phyloP scores from a whole-genome alignment of 2,797 vertebrate genomes.

The Sebastiscus tertius region DNA sequence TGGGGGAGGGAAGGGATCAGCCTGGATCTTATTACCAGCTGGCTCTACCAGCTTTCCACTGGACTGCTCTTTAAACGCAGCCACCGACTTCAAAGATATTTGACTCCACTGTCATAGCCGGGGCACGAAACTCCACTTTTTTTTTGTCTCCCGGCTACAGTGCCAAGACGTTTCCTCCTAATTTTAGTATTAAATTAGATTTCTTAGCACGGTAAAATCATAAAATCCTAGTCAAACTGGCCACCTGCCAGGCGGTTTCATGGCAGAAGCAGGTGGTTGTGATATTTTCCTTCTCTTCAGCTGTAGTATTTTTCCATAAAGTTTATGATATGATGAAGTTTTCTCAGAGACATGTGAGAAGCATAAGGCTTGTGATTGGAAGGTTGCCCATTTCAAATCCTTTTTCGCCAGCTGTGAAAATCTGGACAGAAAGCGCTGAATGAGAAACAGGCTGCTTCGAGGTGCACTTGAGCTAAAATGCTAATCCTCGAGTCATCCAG shows the following conservation, averaged over 20 bases:
- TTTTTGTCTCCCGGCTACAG: conserved; percentile 23
- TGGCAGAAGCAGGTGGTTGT: conserved; percentile 37
- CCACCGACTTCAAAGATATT: conserved; percentile 57
- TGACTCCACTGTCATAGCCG: conserved; percentile 26
- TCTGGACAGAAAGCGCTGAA: conserved; percentile 34
- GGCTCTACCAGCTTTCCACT: conserved; percentile 69
- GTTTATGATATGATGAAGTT: conserved; percentile 1
- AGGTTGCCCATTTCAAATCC: conserved; percentile 37
- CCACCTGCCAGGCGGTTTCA: conserved; percentile 23
- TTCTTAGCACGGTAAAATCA: neutral
- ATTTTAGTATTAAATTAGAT: conserved; percentile 17
- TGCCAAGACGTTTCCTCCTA: neutral
- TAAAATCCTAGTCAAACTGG: no score
- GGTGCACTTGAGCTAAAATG: conserved; percentile 36
- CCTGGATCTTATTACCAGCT: conserved; percentile 74
- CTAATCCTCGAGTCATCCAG: conserved; percentile 42
- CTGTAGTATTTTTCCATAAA: conserved; percentile 35
- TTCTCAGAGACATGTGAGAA: conserved; percentile 22
- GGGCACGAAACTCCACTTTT: conserved; percentile 16
- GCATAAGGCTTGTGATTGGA: conserved; percentile 36
- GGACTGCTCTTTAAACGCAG: conserved; percentile 61
- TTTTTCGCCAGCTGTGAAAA: conserved; percentile 51
- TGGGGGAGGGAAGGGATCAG: conserved; percentile 27
- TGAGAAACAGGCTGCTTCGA: conserved; percentile 42
- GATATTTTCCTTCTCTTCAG: neutral